Evolutionary conservation across 2,113 vertebrate genomes (phyloP).

Genomic region (Zapus hudsonius): DNA sequence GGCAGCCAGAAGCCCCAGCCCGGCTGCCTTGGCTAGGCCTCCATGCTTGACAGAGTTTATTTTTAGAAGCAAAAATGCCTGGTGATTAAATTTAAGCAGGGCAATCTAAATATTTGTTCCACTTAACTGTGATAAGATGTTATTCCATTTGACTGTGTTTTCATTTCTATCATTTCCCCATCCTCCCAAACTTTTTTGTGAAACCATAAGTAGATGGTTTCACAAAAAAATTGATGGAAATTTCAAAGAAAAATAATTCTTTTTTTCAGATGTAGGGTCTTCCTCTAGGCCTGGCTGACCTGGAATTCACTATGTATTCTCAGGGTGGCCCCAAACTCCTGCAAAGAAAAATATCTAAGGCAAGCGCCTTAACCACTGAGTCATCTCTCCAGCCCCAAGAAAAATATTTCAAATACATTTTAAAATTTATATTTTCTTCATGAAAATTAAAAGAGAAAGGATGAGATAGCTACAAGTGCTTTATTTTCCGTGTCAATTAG

Average conservation of each 20-base stretch:
- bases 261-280: too few species aligned
- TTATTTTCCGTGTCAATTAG: neutral
- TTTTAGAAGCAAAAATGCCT: conserved; percentile 65
- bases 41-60: conserved; percentile 16
- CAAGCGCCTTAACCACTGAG: too few species aligned
- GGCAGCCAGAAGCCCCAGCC: neutral
- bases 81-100: conserved; percentile 16
- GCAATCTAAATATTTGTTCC: conserved; percentile 44
- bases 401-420: neutral
- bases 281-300: too few species aligned
- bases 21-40: neutral
- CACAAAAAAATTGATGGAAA: too few species aligned
- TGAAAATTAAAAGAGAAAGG: neutral
- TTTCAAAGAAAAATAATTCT: neutral
- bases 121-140: conserved; percentile 55
- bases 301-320: too few species aligned
- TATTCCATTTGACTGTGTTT: neutral
- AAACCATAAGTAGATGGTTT: neutral
- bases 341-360: too few species aligned
- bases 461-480: neutral
- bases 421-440: neutral
- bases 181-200: neutral
- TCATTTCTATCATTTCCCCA: neutral
- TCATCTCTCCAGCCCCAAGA: neutral
- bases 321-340: too few species aligned